Percentiles rank a stretch among this genome's conserved stretches.
Evolutionary conservation across 2,797 vertebrate species (phyloP).

Genomic region (Myotis planiceps): DNA sequence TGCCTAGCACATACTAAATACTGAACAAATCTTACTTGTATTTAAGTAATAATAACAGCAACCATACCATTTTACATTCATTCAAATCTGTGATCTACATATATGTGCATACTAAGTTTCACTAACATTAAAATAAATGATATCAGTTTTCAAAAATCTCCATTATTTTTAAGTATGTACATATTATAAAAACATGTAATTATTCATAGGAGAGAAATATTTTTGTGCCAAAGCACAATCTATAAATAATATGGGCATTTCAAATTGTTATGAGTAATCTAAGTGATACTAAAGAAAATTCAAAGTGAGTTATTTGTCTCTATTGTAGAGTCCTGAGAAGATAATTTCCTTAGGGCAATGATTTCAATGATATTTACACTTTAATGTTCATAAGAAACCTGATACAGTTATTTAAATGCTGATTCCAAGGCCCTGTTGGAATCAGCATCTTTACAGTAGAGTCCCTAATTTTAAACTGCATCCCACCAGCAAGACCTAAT

Average conservation of each 20-base stretch:
- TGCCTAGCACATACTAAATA: not conserved
- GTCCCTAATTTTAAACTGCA: not conserved
- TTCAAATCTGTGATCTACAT: not conserved
- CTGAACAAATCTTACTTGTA: not conserved
- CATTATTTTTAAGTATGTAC: not conserved
- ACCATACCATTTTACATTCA: not conserved
- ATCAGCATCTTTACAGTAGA: not conserved
- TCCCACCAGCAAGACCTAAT: not conserved
- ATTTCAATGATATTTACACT: not conserved
- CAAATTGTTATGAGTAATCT: not conserved
- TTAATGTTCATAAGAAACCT: not conserved
- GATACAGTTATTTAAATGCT: not conserved
- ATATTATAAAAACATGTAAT: not conserved
- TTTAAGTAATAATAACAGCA: not conserved
- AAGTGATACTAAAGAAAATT: not conserved
- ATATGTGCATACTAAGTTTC: not conserved
- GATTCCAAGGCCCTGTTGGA: not conserved
- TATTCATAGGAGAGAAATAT: not conserved
- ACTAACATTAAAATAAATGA: not conserved
- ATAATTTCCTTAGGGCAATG: not conserved
- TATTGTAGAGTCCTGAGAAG: not conserved
- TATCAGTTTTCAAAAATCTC: not conserved
- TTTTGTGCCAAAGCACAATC: not conserved
- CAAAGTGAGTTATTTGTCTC: not conserved
- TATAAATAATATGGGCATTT: constrained; percentile 13